A percentile compares a stretch with the other conserved stretches of the same genome.
phyloP scores from a whole-genome alignment of 2,797 vertebrate species.

The Mallotus villosus region DNA sequence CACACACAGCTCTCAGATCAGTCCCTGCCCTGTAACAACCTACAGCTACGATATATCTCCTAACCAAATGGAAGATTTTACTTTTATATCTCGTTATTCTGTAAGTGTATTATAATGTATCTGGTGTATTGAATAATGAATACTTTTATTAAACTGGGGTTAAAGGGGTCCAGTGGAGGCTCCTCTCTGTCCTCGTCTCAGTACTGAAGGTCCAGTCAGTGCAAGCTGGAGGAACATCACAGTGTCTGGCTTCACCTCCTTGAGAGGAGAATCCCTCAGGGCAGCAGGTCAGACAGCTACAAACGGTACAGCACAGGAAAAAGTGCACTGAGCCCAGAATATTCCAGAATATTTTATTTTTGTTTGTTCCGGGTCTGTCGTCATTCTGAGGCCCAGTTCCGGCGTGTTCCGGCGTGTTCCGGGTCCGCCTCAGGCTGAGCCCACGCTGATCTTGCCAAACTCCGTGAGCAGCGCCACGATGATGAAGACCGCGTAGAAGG shows the following conservation, averaged over 20 bases:
- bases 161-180: neutral
- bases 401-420: too few relatives aligned
- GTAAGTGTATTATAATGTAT: constrained; percentile 55
- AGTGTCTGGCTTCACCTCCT: neutral
- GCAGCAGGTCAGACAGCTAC: neutral
- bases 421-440: constrained; percentile 17
- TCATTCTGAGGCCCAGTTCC: too few relatives aligned
- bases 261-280: neutral
- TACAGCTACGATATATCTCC: constrained; percentile 38
- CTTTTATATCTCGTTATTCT: constrained; percentile 68
- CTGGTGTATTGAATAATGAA: constrained; percentile 51
- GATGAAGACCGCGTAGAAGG: constrained; percentile 86
- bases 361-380: neutral
- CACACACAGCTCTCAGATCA: constrained; percentile 44
- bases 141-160: constrained; percentile 70
- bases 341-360: too few relatives aligned
- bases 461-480: constrained; percentile 87
- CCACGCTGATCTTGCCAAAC: constrained; percentile 77
- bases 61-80: constrained; percentile 51
- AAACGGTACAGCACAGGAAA: too few relatives aligned
- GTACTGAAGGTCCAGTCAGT: constrained; percentile 21
- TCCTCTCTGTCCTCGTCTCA: neutral
- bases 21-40: constrained; percentile 28
- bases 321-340: too few relatives aligned
- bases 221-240: constrained; percentile 14